Base-by-base conservation (phyloP, 2,888 invertebrate genomes). In the Allacma fusca region DNA sequence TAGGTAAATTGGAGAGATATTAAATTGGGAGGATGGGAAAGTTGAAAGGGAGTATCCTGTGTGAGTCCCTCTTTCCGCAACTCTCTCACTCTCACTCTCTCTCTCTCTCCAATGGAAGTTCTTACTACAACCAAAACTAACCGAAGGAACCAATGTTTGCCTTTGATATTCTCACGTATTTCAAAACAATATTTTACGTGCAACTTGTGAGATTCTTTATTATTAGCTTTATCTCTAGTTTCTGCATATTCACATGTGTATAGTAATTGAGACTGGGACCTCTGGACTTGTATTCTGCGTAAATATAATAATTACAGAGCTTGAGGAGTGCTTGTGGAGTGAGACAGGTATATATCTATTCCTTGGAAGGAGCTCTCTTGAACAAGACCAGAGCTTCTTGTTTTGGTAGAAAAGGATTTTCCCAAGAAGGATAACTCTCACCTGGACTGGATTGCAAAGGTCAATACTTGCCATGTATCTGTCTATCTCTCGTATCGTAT, bases 151-250 rank as follows among this genome's bases (percentile, higher is more conserved):
- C n/a, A n/a, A 34, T 34, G 34, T 34, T 34, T 34, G 34, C 29
- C n/a, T 65, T 65, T 65, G 12, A 28, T 65, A 16, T 65, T 24
- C 26, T 65, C 65, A 65, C 28, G 65, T 65, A 65, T 65, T 26
- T 16, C 44, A 16, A 44, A 21, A 44, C 44, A 70, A 70, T 70
- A 70, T 70, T 70, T 70, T 70, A 70, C 69, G 69, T 70, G 69
- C 69, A 70, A 4, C 43, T 50, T 50, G 9, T 50, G 50, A 40
- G 9, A 50, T 50, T 50, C 50, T n/a, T 50, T n/a, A 50, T 13
- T 50, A 50, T 65, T 29, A 65, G 19, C n/a, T 28, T 28, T 28
- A 65, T 28, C 13, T 65, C 16, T 40, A 21, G 44, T 43, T 40
- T 70, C 44, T 70, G 26, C 65, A 65, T 65, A 65, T 24, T 19